Evolutionary conservation across 2,797 vertebrate genomes (phyloP).

Genomic region (Psittacula echo): DNA sequence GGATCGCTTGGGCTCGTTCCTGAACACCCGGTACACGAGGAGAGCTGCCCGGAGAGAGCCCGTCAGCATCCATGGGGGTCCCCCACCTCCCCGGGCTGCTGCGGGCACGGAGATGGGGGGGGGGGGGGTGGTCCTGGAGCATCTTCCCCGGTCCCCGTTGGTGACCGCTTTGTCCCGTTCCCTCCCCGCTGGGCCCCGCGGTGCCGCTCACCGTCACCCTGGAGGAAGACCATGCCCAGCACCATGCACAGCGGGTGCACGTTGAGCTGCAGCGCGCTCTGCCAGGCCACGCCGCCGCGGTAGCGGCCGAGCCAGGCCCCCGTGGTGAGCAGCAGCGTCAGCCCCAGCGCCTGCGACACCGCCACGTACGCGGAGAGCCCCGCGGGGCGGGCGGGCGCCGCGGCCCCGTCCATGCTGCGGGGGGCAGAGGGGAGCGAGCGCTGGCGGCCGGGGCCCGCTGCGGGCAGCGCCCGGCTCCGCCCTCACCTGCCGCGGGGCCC

Average conservation of each 20-base stretch:
- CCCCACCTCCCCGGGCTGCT: not conserved
- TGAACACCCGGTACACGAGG: slow-evolving; percentile 93
- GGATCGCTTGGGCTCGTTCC: slow-evolving; percentile 85
- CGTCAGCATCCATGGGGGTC: not conserved
- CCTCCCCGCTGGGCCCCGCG: rapidly evolving
- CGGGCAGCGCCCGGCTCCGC: not conserved
- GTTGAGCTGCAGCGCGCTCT: slow-evolving; percentile 84
- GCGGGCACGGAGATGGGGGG: not conserved
- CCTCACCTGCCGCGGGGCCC: not conserved
- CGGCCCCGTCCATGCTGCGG: slow-evolving; percentile 72
- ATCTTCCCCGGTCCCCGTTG: not conserved
- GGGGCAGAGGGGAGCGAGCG: not conserved
- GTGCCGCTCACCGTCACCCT: slow-evolving; percentile 83
- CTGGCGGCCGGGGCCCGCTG: not conserved
- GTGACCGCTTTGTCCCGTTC: not conserved
- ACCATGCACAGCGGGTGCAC: slow-evolving; percentile 91
- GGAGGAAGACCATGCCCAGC: slow-evolving; percentile 88
- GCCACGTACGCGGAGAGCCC: slow-evolving; percentile 78
- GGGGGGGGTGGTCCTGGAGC: not conserved
- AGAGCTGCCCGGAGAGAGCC: slow-evolving; percentile 78
- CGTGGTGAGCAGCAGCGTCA: slow-evolving; percentile 77
- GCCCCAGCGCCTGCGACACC: slow-evolving; percentile 83
- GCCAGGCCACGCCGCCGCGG: slow-evolving; percentile 86
- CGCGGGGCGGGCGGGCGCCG: not conserved
- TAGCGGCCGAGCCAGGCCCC: slow-evolving; percentile 89